A percentile compares a stretch with the other conserved stretches of the same genome.
Evolutionary conservation across 2,797 vertebrate species (phyloP).

Genomic region (Lophotriccus pileatus): DNA sequence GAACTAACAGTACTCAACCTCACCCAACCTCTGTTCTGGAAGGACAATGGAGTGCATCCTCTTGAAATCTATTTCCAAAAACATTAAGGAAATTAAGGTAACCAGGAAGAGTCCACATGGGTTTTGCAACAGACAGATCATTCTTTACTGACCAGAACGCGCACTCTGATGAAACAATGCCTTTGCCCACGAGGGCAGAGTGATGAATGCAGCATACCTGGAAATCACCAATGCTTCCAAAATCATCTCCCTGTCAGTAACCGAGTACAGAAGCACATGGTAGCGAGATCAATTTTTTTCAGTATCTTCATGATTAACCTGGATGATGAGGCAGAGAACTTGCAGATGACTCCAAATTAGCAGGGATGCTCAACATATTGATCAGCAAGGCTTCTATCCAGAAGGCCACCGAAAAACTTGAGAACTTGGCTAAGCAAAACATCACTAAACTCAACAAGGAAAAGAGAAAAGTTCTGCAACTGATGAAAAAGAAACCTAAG

Average conservation of each 20-base stretch:
- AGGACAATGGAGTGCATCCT: background rate
- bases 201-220: background rate
- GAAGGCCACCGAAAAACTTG: background rate
- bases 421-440: background rate
- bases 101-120: background rate
- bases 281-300: background rate
- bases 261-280: background rate
- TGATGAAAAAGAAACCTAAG: background rate
- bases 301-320: background rate
- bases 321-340: background rate
- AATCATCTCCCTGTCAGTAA: background rate
- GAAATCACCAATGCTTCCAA: background rate
- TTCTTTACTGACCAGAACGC: background rate
- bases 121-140: background rate
- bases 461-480: background rate
- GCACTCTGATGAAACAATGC: background rate
- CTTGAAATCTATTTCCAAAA: background rate
- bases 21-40: background rate
- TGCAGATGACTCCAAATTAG: background rate
- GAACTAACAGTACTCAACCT: background rate
- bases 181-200: background rate
- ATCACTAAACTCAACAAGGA: background rate
- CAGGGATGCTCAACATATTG: fast-evolving
- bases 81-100: background rate
- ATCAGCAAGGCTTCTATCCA: background rate